Evolutionary conservation across 2,888 invertebrate genomes (phyloP), one percentile per base, ranked within the genome.

Genomic region (Metellina segmentata): DNA sequence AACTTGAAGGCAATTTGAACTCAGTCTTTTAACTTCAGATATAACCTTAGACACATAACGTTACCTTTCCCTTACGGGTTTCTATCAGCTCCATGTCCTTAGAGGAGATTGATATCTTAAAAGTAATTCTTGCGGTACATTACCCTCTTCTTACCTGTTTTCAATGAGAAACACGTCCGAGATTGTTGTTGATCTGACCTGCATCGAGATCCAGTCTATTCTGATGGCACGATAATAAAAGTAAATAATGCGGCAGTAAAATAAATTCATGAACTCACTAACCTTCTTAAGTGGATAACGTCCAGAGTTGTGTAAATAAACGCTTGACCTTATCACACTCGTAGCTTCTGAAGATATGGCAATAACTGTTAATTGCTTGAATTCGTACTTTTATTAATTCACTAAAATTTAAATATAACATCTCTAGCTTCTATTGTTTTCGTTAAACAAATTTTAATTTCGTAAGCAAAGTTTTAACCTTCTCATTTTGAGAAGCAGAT

Each of bases 111-210:
- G 53, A 85, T 74, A 74, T 20, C 81, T 48, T 34, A 34, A 72
- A 83, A 51, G 52, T 52, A 20, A 72, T 52, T 75, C 85, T 75
- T 34, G 53, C 48, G 48, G 85, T 85, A 20, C 83, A 61, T 85
- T 85, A 75, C 75, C 74, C 74, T 85, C 34, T 13, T 53, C 34
- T 13, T 70, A 77, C 11, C 13, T 61, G 34, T 20, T 61, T 61
- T 20, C 53, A 79, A 79, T 61, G 48, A 77, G 11, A 61, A 79
- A 61, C 79, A 34, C 61, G 61, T 79, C 20, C 53, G 49, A n/a
- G 49, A 34, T 61, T 79, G 19, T 61, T 53, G 34, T 53, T 78
- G 20, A 53, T 53, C 61, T 61, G 20, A 61, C 79, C 20, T 79
- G 61, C 16, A 34, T 6, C 61, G 13, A 72, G 7, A 72, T 7